Conservation (phyloP, 2,113 vertebrate species). For the Rhinogobius similis region DNA sequence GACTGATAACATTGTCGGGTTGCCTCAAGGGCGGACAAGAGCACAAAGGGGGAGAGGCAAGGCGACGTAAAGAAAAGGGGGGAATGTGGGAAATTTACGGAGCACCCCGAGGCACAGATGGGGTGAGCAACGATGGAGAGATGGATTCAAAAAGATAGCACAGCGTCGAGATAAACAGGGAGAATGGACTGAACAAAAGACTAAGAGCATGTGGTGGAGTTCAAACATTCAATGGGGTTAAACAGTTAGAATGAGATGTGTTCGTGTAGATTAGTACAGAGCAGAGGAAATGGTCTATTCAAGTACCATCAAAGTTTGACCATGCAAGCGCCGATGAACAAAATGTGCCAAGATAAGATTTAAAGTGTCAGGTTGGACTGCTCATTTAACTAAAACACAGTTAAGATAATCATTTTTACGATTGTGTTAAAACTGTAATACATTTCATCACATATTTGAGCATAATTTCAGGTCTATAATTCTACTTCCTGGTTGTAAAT, state of each 20-base stretch:
- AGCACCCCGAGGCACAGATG: conserved; percentile 44
- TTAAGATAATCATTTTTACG: too few relatives aligned
- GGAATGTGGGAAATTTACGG: conserved; percentile 55
- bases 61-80: conserved; percentile 34
- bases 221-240: not conserved
- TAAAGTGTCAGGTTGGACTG: too few relatives aligned
- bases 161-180: conserved; percentile 25
- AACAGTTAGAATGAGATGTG: not conserved
- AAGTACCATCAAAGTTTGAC: not conserved
- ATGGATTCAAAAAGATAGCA: conserved; percentile 15
- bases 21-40: conserved; percentile 69
- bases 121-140: conserved; percentile 47
- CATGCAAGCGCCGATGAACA: too few relatives aligned
- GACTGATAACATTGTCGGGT: conserved; percentile 73
- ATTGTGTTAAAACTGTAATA: too few relatives aligned
- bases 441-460: too few relatives aligned
- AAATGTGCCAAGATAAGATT: too few relatives aligned
- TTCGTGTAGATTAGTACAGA: too few relatives aligned
- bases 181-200: conserved; percentile 21
- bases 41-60: conserved; percentile 33
- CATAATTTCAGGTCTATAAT: too few relatives aligned
- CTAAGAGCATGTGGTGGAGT: not conserved
- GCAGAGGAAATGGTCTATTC: too few relatives aligned
- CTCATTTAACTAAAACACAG: too few relatives aligned
- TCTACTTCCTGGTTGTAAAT: too few relatives aligned